Percentiles rank a stretch among this genome's conserved stretches.
phyloP scores from a whole-genome alignment of 2,113 vertebrate genomes.

The Plecturocebus donacophilus region DNA sequence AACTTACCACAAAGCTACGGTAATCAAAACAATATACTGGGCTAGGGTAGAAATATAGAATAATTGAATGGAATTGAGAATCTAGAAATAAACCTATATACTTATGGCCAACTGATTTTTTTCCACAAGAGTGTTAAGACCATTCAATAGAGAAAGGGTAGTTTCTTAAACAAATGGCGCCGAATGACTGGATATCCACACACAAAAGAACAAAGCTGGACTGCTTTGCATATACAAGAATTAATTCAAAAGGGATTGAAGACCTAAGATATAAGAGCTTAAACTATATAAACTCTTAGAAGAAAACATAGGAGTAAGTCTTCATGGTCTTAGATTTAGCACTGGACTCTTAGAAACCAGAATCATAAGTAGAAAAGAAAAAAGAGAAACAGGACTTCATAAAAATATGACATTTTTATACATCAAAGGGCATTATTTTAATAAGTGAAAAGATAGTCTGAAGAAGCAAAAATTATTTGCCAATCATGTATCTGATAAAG shows the following conservation, averaged over 20 bases:
- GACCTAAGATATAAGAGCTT: background rate
- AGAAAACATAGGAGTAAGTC: background rate
- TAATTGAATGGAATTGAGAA: background rate
- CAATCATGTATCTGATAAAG: background rate
- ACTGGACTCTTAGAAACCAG: background rate
- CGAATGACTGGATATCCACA: background rate
- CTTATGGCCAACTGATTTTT: background rate
- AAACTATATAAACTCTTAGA: background rate
- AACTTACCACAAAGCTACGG: background rate
- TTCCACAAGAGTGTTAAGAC: background rate
- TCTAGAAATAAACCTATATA: background rate
- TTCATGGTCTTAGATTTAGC: slow-evolving; percentile 1
- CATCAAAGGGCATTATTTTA: background rate
- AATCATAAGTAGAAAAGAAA: background rate
- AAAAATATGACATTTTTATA: background rate
- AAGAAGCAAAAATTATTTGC: background rate
- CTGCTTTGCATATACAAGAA: background rate
- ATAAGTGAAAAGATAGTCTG: background rate
- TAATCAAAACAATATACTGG: background rate
- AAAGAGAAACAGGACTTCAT: background rate
- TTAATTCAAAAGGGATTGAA: background rate
- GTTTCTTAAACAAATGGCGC: background rate
- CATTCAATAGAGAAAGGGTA: background rate
- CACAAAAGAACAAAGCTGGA: background rate
- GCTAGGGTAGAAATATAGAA: background rate